Evolutionary conservation across 2,888 invertebrate genomes (phyloP), one percentile per base, ranked within the genome.

Genomic region (Gymnocheta viridis): DNA sequence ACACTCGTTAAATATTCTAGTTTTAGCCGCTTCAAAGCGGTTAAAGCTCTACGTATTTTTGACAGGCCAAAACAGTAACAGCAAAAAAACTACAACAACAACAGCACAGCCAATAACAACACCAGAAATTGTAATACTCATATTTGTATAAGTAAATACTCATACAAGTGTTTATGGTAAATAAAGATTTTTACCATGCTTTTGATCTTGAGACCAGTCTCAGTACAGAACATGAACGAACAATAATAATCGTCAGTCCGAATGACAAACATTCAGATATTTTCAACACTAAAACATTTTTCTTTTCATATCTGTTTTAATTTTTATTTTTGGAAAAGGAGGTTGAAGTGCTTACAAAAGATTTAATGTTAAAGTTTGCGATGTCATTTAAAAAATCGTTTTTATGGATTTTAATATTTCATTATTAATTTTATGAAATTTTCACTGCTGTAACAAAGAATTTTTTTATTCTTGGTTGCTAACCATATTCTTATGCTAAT

Each of bases 151-250:
- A 56, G 19, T 72, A 41, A 35, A 66, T 32, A 72, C 32, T 35
- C 24, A 22, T 44, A 62, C 60, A 51, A 29, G 60, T 38, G 51
- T 62, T 49, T 69, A 29, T 60, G 73, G 56, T 62, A 58, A 79
- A 56, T 66, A 79, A 74, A 74, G 58, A 60, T 76, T 47, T 70
- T 74, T 80, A 72, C 80, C 76, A 83, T 76, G 80, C 51, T 80
- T 80, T 83, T 83, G 83, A 77, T 83, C 83, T 83, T 83, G 83
- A 80, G 76, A 47, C 51, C 38, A 80, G 35, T 67, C 54, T 44
- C 51, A 47, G 27, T 7, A 72, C 44, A 72, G 76, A 76, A 67
- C 58, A 41, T 51, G 62, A 29, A 22, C n/a, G 44, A 51, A 49
- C 66, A 29, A 19, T 27, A 17, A 5, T 24, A 24, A 5, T 4